Percentiles rank a stretch among this genome's conserved stretches.
phyloP scores from a whole-genome alignment of 2,888 invertebrate species.

The Endotricha flammealis region DNA sequence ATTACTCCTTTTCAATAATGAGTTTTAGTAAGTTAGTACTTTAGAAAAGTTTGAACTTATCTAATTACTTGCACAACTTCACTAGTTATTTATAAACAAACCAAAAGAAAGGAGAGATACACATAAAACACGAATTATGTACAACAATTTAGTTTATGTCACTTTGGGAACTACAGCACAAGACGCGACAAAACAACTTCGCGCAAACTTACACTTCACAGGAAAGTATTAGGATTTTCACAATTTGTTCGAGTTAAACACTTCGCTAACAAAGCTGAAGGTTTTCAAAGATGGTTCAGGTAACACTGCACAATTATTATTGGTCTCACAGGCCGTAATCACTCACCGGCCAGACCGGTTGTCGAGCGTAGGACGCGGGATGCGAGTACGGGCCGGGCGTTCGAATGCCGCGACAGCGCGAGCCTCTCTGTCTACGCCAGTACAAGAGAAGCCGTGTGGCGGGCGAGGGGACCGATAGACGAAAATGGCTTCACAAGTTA shows the following conservation, averaged over 20 bases:
- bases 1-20: conserved; percentile 14
- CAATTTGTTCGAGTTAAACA: conserved; percentile 24
- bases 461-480: conserved; percentile 72
- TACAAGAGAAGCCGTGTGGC: conserved; percentile 60
- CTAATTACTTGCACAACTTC: conserved; percentile 33
- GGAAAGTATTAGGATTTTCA: conserved; percentile 34
- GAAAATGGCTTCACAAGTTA: conserved; percentile 79
- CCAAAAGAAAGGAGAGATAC: conserved; percentile 40
- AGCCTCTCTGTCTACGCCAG: conserved; percentile 60
- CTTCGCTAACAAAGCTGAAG: conserved; percentile 29
- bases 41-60: conserved; percentile 39
- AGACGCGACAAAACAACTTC: conserved; percentile 32
- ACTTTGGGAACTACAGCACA: conserved; percentile 38
- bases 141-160: conserved; percentile 35
- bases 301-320: conserved; percentile 60
- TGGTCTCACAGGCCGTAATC: conserved; percentile 52
- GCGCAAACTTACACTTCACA: conserved; percentile 58
- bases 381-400: conserved; percentile 33
- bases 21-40: neutral
- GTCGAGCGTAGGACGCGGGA: conserved; percentile 23
- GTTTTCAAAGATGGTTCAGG: conserved; percentile 34
- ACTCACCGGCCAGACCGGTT: conserved; percentile 51
- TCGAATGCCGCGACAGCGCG: conserved; percentile 51
- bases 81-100: conserved; percentile 38
- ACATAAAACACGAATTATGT: conserved; percentile 36